These are phyloP conservation scores for Diloba caeruleocephala DNA, from an alignment of 2,888 invertebrate species.

Conservation along the genomic window DNA sequence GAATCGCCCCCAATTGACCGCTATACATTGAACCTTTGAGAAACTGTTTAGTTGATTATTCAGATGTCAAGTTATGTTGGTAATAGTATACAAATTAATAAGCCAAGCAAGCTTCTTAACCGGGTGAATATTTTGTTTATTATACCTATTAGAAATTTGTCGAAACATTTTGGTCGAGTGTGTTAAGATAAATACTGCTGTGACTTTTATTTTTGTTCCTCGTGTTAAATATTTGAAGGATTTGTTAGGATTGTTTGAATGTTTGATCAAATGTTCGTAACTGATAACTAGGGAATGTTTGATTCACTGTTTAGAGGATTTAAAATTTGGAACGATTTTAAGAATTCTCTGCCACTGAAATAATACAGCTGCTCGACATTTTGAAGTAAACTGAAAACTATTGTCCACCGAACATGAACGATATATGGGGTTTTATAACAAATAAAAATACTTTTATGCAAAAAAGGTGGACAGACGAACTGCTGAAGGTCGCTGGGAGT, in stretches of 20 bases:
- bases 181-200: conserved; percentile 78
- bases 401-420: no score
- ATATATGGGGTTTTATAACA: no score
- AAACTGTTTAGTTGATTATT: neutral
- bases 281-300: conserved; percentile 61
- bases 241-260: conserved; percentile 70
- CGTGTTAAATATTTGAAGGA: conserved; percentile 75
- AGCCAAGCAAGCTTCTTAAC: conserved; percentile 87
- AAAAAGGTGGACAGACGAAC: no score
- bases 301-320: conserved; percentile 35
- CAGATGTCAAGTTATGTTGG: conserved; percentile 58
- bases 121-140: conserved; percentile 87
- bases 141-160: conserved; percentile 88
- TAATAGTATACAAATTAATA: conserved; percentile 80
- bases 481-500: no score
- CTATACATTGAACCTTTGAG: conserved; percentile 56
- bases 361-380: neutral
- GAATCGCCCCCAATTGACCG: conserved; percentile 71
- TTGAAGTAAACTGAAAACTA: no score
- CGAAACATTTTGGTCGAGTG: conserved; percentile 82
- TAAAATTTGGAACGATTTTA: neutral
- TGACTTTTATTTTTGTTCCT: conserved; percentile 70
- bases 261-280: conserved; percentile 67
- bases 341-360: conserved; percentile 10
- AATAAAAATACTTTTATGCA: no score